Evolutionary conservation across 92 coral and sea anemone genomes (phyloP).

Genomic region (Palythoa caribaeorum): DNA sequence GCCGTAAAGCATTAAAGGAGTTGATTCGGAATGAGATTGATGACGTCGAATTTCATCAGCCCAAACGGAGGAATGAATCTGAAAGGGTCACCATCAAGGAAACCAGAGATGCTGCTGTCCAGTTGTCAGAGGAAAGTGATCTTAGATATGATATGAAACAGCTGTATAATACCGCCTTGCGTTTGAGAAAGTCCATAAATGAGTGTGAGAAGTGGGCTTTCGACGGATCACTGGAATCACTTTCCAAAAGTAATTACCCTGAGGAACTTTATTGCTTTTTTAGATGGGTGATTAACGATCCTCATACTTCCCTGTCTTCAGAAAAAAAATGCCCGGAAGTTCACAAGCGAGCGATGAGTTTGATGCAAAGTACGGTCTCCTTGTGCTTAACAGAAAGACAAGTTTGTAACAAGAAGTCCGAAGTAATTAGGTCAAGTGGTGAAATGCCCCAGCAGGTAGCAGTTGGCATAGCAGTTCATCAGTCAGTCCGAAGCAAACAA

Average conservation of each 20-base stretch:
- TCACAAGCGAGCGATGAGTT: neutral
- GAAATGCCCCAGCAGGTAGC: neutral
- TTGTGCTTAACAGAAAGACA: neutral
- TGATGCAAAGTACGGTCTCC: neutral
- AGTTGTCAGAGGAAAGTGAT: slow-evolving; percentile 15
- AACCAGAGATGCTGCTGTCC: slow-evolving; percentile 46
- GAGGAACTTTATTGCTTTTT: neutral
- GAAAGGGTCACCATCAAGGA: slow-evolving; percentile 41
- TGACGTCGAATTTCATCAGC: slow-evolving; percentile 34
- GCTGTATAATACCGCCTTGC: too few relatives aligned
- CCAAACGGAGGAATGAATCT: slow-evolving; percentile 22
- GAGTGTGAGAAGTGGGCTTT: neutral
- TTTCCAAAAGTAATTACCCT: neutral
- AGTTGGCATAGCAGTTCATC: too few relatives aligned
- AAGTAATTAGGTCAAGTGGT: neutral
- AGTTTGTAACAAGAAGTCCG: neutral
- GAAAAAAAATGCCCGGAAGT: neutral
- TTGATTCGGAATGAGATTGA: slow-evolving; percentile 44
- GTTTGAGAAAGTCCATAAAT: neutral
- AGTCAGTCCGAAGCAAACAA: too few relatives aligned
- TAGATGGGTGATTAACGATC: neutral
- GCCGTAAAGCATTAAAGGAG: slow-evolving; percentile 36
- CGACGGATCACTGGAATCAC: neutral
- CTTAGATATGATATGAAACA: too few relatives aligned
- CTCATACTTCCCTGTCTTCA: neutral